Conservation (phyloP, 2,797 vertebrate species). For the Acropternis orthonyx region DNA sequence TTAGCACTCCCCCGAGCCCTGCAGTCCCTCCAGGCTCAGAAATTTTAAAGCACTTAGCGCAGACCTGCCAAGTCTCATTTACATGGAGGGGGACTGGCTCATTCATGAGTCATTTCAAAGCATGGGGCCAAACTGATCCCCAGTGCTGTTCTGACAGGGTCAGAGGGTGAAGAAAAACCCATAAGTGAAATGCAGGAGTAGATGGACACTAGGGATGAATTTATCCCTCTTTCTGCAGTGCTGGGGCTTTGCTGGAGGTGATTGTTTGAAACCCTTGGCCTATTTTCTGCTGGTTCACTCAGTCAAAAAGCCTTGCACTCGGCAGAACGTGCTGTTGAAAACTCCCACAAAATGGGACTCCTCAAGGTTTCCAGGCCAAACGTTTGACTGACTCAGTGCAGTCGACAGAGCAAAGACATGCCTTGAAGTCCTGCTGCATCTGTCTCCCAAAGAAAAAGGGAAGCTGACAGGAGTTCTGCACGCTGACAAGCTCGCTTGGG, state of each 20-base stretch:
- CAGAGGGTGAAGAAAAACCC: constrained; percentile 25
- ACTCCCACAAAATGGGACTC: constrained; percentile 21
- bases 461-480: constrained; percentile 31
- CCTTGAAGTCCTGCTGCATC: not conserved
- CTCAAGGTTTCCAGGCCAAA: constrained; percentile 14
- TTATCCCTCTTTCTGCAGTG: not conserved
- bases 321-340: not conserved
- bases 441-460: not conserved
- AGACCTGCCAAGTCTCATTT: constrained; percentile 58
- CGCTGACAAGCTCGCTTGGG: not conserved
- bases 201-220: not conserved
- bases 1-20: not conserved
- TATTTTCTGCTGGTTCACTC: not conserved
- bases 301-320: not conserved
- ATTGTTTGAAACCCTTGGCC: not conserved
- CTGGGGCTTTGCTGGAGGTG: constrained; percentile 15
- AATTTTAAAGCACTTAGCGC: constrained; percentile 20
- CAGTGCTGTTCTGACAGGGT: constrained; percentile 36
- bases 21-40: constrained; percentile 1
- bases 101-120: constrained; percentile 53
- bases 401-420: constrained; percentile 8
- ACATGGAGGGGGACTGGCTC: not conserved
- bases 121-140: constrained; percentile 13
- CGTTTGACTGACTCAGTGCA: not conserved
- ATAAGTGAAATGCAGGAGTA: not conserved